Conservation (phyloP, 2,797 vertebrate species). For the Eulemur rubriventer region DNA sequence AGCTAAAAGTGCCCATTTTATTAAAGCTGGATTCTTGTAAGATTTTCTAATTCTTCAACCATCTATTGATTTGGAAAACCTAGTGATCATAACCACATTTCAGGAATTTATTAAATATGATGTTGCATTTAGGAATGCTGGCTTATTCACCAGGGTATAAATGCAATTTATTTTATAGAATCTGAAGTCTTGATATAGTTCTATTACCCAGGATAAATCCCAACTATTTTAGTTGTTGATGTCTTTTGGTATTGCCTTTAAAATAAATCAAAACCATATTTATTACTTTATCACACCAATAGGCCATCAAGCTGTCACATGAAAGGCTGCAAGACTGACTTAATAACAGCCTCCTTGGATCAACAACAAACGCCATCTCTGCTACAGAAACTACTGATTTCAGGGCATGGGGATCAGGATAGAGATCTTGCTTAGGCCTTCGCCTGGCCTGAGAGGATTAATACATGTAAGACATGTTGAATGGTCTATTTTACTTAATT, state of each 20-base stretch:
- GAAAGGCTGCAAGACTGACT: not conserved
- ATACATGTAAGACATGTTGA: not conserved
- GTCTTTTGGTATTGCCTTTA: conserved; percentile 25
- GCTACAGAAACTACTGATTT: conserved; percentile 49
- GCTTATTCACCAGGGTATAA: not conserved
- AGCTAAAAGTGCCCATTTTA: conserved; percentile 28
- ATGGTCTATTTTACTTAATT: not conserved
- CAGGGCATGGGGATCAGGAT: not conserved
- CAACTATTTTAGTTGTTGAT: not conserved
- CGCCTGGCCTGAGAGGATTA: not conserved
- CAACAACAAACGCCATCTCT: conserved; percentile 51
- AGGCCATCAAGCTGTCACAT: conserved; percentile 62
- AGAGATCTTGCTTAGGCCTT: not conserved
- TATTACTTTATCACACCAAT: conserved; percentile 59
- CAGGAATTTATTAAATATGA: conserved; percentile 33
- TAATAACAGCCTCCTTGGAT: conserved; percentile 51
- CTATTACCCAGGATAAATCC: not conserved
- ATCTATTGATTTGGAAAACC: not conserved
- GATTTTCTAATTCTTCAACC: not conserved
- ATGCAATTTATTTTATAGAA: conserved; percentile 8
- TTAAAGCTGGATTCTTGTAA: not conserved
- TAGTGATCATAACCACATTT: not conserved
- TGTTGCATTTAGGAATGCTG: not conserved
- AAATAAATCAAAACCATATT: conserved; percentile 38
- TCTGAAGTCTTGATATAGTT: not conserved